Evolutionary conservation across 2,797 vertebrate genomes (phyloP), one percentile per base, ranked within the genome.

Genomic region (Nannoperca australis): DNA sequence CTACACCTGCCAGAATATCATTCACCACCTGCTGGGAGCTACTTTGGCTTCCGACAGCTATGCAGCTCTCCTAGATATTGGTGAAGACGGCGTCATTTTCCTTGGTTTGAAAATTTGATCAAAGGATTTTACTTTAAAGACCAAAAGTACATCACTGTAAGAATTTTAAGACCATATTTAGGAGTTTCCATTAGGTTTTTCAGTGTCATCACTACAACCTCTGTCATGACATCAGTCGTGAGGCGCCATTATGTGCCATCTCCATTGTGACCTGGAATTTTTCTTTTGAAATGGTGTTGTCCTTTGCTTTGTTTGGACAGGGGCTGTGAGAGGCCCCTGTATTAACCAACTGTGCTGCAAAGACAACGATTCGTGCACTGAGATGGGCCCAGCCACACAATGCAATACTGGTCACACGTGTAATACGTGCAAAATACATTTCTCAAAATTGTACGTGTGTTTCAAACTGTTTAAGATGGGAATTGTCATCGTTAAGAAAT

Each of bases 201-300:
- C 27, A 4, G 30, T 63, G 67, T 68, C 20, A 40, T 70, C 71
- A 10, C 69, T 53, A 38, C 69, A 49, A 53, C 64, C 7, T 38
- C 63, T 47, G 36, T 74, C 72, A 80, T 83, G 44, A 69, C 76
- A 55, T 76, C 70, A 73, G 79, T 80, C 53, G 76, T 88, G 91
- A 91, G 90, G 84, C 79, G 55, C 91, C 80, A 91, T 86, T 88
- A 74, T 80, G 71, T 27, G 50, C 67, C 72, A 69, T 83, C 85
- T 91, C 88, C 87, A 93, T 94, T 93, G 92, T 94, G 91, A 93
- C 89, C 86, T 88, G 90, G 89, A 87, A 87, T 92, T 88, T 90
- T 87, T 91, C 81, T 77, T 82, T 79, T 91, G 84, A 86, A 87
- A 86, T 71, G 82, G 79, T 76, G 82, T 73, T 7, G 75, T 92